Evolutionary conservation across 2,797 vertebrate genomes (phyloP).

Genomic region (Chrosomus eos): DNA sequence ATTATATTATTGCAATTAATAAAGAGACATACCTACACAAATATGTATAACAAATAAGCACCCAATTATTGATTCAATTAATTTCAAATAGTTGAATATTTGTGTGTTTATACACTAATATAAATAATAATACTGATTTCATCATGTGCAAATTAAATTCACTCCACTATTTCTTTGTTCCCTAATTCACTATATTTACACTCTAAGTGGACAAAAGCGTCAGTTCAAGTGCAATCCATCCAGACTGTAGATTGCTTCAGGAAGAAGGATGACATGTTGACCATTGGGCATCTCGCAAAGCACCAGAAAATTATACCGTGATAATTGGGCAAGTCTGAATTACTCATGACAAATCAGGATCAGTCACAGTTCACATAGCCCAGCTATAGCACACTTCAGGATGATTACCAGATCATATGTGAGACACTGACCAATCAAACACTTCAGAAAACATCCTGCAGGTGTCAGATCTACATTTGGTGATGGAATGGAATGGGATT

Average conservation of each 20-base stretch:
- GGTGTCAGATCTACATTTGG: background rate
- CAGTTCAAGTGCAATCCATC: background rate
- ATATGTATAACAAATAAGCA: background rate
- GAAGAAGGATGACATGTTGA: slow-evolving; percentile 7
- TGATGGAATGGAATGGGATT: background rate
- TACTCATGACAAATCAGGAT: slow-evolving; percentile 17
- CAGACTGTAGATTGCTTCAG: background rate
- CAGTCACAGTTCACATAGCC: background rate
- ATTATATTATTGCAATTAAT: background rate
- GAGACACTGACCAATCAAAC: background rate
- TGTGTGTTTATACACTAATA: background rate
- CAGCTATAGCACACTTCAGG: background rate
- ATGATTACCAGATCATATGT: background rate
- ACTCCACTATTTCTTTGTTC: background rate
- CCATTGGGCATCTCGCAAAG: background rate
- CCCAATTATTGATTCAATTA: background rate
- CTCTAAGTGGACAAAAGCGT: background rate
- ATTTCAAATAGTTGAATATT: background rate
- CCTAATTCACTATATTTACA: background rate
- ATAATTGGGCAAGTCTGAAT: slow-evolving; percentile 2
- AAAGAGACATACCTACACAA: background rate
- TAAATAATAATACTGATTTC: background rate
- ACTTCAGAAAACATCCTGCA: background rate
- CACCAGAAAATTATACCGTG: background rate
- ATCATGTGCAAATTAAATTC: background rate